phyloP scores from a whole-genome alignment of 1,140 invertebrate genomes.

The Lysiphlebus fabarum region DNA sequence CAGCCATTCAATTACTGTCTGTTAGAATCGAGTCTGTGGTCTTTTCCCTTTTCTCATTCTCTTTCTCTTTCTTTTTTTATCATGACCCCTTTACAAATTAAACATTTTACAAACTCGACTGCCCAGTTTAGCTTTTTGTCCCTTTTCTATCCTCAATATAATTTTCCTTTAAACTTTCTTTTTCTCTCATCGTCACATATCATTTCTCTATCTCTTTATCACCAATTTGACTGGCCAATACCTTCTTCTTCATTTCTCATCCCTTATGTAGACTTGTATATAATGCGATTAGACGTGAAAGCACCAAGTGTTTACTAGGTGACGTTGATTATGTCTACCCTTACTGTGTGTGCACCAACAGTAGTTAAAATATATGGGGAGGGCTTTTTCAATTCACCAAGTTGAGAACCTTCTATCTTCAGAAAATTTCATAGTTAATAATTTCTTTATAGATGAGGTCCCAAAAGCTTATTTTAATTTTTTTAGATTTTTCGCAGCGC shows the following conservation, averaged over 20 bases:
- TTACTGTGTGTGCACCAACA: not conserved
- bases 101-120: slow-evolving; percentile 29
- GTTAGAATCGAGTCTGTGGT: slow-evolving; percentile 12
- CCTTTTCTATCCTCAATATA: not conserved
- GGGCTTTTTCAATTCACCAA: too few species aligned
- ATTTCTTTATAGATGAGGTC: too few species aligned
- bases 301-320: not conserved
- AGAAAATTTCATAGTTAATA: too few species aligned
- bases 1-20: slow-evolving; percentile 33
- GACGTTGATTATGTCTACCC: slow-evolving; percentile 15
- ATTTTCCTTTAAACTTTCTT: too few species aligned
- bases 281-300: slow-evolving; percentile 12
- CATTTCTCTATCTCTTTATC: too few species aligned
- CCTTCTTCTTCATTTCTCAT: too few species aligned
- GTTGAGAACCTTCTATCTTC: too few species aligned
- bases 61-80: not conserved
- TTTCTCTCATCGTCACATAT: too few species aligned
- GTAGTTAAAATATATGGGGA: not conserved
- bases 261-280: not conserved
- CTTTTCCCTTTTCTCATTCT: not conserved
- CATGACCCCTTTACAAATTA: slow-evolving; percentile 24
- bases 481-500: too few species aligned
- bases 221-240: too few species aligned
- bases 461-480: too few species aligned
- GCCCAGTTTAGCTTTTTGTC: slow-evolving; percentile 27